phyloP scores from a whole-genome alignment of 2,113 vertebrate species.

The Chinchilla lanigera region DNA sequence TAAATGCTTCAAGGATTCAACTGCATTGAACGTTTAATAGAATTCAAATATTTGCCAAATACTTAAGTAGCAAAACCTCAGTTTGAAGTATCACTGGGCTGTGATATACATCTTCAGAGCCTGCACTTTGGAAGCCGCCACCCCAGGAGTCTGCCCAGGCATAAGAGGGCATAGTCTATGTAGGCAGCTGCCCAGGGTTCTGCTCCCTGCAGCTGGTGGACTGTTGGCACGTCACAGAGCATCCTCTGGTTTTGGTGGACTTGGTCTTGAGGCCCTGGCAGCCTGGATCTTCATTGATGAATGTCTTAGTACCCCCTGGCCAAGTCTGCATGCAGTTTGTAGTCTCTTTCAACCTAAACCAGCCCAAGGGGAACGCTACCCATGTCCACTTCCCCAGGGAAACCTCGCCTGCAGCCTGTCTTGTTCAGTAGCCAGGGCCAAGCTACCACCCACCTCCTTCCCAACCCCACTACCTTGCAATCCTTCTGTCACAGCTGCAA shows the following conservation, averaged over 20 bases:
- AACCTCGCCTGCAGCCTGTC: not conserved
- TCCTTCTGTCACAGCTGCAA: not conserved
- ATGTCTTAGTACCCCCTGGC: not conserved
- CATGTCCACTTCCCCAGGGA: not conserved
- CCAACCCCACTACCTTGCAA: not conserved
- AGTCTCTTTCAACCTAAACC: not conserved
- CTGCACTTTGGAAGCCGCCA: not conserved
- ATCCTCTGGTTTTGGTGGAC: not conserved
- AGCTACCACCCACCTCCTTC: no score
- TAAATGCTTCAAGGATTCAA: not conserved
- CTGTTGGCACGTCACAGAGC: not conserved
- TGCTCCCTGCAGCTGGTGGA: not conserved
- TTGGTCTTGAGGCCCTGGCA: no score
- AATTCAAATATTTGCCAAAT: not conserved
- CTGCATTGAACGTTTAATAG: not conserved
- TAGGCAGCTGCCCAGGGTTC: not conserved
- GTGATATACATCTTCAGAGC: not conserved
- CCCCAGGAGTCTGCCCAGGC: not conserved
- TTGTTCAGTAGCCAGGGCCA: not conserved
- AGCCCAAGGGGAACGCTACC: not conserved
- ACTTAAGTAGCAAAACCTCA: not conserved
- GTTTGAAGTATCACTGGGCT: not conserved
- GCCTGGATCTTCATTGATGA: no score
- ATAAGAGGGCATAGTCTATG: rapidly evolving
- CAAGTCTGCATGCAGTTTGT: not conserved